Evolutionary conservation across 30 jellyfish, hydroid and myxozoan species (phyloP).

Genomic region (Aurelia aurita): DNA sequence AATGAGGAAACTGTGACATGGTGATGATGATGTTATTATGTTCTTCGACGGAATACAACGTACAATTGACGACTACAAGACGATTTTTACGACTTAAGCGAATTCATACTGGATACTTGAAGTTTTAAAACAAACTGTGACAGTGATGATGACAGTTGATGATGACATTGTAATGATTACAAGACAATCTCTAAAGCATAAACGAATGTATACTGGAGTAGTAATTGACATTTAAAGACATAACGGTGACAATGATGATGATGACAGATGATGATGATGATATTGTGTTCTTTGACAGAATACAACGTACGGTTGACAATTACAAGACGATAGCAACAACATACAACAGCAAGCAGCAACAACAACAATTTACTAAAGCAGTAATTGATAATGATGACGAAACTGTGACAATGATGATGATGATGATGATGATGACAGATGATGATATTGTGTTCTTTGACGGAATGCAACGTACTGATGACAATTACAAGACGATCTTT

Average conservation of each 20-base stretch:
- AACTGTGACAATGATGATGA: slow-evolving; percentile 22
- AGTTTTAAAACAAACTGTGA: not conserved
- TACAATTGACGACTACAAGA: not conserved
- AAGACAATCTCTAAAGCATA: too few species aligned
- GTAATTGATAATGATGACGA: not conserved
- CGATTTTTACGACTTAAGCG: not conserved
- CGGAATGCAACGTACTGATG: too few species aligned
- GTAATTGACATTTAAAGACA: not conserved
- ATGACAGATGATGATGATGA: not conserved
- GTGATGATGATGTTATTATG: not conserved
- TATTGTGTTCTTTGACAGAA: too few species aligned
- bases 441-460: too few species aligned
- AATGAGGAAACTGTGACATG: not conserved
- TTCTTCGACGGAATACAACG: not conserved
- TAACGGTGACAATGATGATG: not conserved
- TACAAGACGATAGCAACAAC: not conserved
- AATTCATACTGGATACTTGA: not conserved
- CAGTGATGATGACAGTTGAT: slow-evolving; percentile 25
- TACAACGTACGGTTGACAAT: not conserved
- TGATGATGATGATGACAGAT: slow-evolving; percentile 13
- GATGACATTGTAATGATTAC: slow-evolving; percentile 2
- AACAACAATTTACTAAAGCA: slow-evolving; percentile 36
- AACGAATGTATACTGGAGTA: too few species aligned
- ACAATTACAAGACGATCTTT: too few species aligned
- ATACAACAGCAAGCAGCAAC: slow-evolving; percentile 3